Evolutionary conservation across 1,140 invertebrate genomes (phyloP), one percentile per base, ranked within the genome.

Genomic region (Cephus cinctus): DNA sequence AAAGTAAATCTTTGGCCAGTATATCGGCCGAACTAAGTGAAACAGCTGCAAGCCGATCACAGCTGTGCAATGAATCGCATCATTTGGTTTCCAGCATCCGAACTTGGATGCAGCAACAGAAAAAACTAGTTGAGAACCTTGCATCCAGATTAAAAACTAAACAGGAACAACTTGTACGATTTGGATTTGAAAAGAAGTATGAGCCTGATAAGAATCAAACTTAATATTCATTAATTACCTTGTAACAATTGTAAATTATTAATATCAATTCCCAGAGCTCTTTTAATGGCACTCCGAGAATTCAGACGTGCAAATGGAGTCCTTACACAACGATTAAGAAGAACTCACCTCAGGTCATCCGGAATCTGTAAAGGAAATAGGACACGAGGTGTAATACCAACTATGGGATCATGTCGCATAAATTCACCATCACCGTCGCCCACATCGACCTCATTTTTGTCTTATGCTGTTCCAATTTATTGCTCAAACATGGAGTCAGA

Each of bases 111-210:
- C 58, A 61, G 18, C 57, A 72, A 19, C 68, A 72, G 32, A 57
- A 56, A 18, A 47, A 59, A 34, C 46, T 59, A 4, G 52, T 53
- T 1, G 49, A 59, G 5, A 55, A 35, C 8, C 46, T 73, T 3
- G 46, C 38, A 16, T 48, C 53, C 0, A 65, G 64, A 43, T 47
- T 73, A 8, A 57, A 61, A 22, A 56, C 50, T 15, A 69, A 69
- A 15, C 63, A 73, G 27, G 56, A 66, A 11, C 52, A 64, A 43
- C 25, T 72, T 22, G 27, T 54, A 19, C 31, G 56, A 20, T 38
- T 66, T 14, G 47, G 43, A 21, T 57, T 50, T 12, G 66, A 73
- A 18, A 74, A 72, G 47, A 69, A 64, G 71, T 69, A 52, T 56
- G 36, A 31, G 27, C n/a, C n/a, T n/a, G n/a, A n/a, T n/a, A n/a